Evolutionary conservation across 2,113 vertebrate species (phyloP).

Genomic region (Embiotoca jacksoni): DNA sequence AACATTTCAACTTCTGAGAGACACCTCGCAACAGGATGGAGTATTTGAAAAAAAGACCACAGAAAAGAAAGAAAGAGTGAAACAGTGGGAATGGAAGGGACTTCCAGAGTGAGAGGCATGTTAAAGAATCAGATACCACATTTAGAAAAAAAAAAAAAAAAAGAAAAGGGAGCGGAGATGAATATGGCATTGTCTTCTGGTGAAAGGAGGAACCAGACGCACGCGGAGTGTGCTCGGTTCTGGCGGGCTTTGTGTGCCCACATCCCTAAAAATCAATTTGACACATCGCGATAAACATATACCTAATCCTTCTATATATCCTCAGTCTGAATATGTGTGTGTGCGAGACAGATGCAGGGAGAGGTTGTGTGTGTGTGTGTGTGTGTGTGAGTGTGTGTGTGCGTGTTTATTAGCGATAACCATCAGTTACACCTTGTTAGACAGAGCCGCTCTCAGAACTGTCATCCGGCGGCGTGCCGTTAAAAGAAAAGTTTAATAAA

Average conservation of each 20-base stretch:
- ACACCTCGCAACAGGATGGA: conserved; percentile 79
- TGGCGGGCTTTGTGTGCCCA: conserved; percentile 29
- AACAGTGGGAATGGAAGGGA: conserved; percentile 72
- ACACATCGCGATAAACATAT: conserved; percentile 38
- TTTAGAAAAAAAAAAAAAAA: conserved; percentile 36
- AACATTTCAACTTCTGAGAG: conserved; percentile 81
- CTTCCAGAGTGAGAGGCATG: conserved; percentile 64
- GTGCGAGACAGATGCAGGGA: not conserved
- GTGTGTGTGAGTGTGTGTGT: conserved; percentile 19
- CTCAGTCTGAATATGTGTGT: not conserved
- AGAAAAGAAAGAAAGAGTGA: conserved; percentile 39
- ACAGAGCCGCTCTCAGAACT: conserved; percentile 52
- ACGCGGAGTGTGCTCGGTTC: conserved; percentile 41
- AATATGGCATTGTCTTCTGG: conserved; percentile 62
- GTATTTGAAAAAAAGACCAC: conserved; percentile 57
- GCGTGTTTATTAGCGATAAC: conserved; percentile 24
- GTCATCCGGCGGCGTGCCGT: conserved; percentile 38
- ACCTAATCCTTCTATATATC: conserved; percentile 9
- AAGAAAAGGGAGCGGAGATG: conserved; percentile 45
- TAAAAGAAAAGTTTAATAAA: conserved; percentile 75
- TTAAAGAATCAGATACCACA: conserved; percentile 65
- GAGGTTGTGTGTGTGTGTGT: not conserved
- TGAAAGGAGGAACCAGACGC: conserved; percentile 51
- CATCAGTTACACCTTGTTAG: conserved; percentile 46
- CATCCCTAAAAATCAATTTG: conserved; percentile 44